phyloP scores from a whole-genome alignment of 2,113 vertebrate species.

The Gadus chalcogrammus region DNA sequence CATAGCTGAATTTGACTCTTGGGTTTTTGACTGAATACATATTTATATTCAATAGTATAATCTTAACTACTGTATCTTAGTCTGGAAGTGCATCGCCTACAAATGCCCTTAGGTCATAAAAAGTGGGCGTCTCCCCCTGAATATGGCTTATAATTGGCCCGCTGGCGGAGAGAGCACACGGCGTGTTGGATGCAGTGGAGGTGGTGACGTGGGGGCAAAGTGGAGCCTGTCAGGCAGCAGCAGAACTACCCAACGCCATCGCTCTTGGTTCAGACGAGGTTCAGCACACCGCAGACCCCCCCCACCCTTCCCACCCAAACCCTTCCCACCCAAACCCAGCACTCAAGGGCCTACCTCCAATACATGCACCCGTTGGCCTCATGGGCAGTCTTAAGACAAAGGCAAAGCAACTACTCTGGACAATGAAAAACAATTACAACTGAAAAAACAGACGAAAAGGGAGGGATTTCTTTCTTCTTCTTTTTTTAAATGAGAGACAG shows the following conservation, averaged over 20 bases:
- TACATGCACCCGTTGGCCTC: constrained; percentile 40
- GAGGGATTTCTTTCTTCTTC: constrained; percentile 31
- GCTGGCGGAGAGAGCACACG: too few species aligned
- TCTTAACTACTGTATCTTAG: constrained; percentile 1
- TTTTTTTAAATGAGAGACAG: constrained; percentile 30
- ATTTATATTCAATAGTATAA: constrained; percentile 25
- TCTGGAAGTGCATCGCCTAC: too few species aligned
- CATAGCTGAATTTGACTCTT: too few species aligned
- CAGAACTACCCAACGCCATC: constrained; percentile 37
- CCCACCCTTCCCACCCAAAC: constrained; percentile 7
- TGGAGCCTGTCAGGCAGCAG: constrained; percentile 41
- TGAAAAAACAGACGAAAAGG: constrained; percentile 18
- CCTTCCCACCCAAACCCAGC: neutral
- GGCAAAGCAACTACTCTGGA: constrained; percentile 27
- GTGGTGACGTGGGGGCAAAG: constrained; percentile 40
- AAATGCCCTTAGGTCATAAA: too few species aligned
- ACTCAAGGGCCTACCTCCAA: neutral
- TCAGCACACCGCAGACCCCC: constrained; percentile 54
- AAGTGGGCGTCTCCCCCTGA: too few species aligned
- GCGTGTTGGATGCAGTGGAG: neutral
- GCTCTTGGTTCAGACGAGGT: constrained; percentile 64
- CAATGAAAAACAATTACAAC: constrained; percentile 57
- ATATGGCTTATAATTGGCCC: too few species aligned
- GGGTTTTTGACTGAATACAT: too few species aligned
- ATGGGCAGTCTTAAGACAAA: constrained; percentile 38